Conservation (phyloP, 2,113 vertebrate genomes). For the Nothocercus julius region DNA sequence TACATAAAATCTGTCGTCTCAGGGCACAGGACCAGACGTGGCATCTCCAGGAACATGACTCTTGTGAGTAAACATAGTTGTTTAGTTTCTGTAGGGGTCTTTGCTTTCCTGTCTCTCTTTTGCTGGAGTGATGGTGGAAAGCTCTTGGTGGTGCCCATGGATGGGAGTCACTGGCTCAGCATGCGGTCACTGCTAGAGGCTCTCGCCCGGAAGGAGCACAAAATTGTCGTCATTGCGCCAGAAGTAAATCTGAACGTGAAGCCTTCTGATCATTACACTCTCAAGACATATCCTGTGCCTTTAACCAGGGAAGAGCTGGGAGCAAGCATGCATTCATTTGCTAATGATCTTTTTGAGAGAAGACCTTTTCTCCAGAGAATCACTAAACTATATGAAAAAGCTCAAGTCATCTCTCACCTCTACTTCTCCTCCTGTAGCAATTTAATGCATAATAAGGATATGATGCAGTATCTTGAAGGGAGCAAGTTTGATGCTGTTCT, state of each 20-base stretch:
- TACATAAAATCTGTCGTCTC: not conserved
- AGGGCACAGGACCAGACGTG: not conserved
- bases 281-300: constrained; percentile 72
- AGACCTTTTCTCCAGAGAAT: constrained; percentile 67
- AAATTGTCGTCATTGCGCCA: constrained; percentile 77
- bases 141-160: constrained; percentile 83
- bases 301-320: constrained; percentile 53
- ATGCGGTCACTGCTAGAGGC: constrained; percentile 68
- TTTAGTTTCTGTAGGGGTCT: not conserved
- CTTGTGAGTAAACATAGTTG: not conserved
- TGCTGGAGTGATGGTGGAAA: constrained; percentile 50
- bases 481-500: constrained; percentile 76
- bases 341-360: not conserved
- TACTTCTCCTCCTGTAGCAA: constrained; percentile 59
- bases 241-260: constrained; percentile 71
- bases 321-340: not conserved
- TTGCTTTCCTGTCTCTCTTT: not conserved
- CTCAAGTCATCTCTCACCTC: constrained; percentile 11
- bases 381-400: not conserved
- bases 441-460: constrained; percentile 71
- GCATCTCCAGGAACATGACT: not conserved
- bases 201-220: constrained; percentile 80
- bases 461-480: constrained; percentile 73
- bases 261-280: constrained; percentile 66
- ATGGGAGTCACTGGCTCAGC: constrained; percentile 88